Evolutionary conservation across 2,888 invertebrate species (phyloP), one percentile per base, ranked within the genome.

Genomic region (Stenodema calcarata): DNA sequence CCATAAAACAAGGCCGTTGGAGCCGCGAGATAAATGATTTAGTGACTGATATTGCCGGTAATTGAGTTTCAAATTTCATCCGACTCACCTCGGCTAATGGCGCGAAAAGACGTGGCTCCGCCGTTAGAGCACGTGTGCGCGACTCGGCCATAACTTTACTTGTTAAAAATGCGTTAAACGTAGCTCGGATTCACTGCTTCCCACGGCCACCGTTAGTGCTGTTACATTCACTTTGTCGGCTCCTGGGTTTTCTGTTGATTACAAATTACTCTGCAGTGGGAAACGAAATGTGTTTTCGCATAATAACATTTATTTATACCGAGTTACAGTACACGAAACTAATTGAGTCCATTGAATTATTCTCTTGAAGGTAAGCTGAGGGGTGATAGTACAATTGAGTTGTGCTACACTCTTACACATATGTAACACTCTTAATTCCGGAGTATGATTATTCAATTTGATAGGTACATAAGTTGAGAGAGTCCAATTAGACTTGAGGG

Each of bases 11-110:
- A 18, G 23, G 75, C 30, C 9, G 44, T 78, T 78, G 78, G 44
- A 18, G 14, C 27, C 23, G 18, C 27, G 23, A 42, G 78, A 78
- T 78, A 78, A 78, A 44, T 78, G 18, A 42, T 78, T 78, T 42
- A 78, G 42, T 42, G 44, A 78, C 78, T 78, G 78, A 78, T 78
- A 78, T 42, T 27, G 42, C 44, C 44, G 78, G 78, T 78, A 78
- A 78, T 78, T 78, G 78, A 78, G 78, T 35, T 78, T 44, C 42
- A 78, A 78, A 78, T 78, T 78, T 42, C 78, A 27, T 44, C 44
- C 78, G n/a, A 78, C 35, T 35, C 18, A 35, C 75, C 44, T 42
- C 42, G 44, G 44, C 78, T 44, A 78, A 78, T 78, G 78, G 78
- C 78, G 42, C 18, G 78, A 44, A 78, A 78, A 44, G 44, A 16